Conservation (phyloP, 2,797 vertebrate genomes). For the Periophthalmus magnuspinnatus region DNA sequence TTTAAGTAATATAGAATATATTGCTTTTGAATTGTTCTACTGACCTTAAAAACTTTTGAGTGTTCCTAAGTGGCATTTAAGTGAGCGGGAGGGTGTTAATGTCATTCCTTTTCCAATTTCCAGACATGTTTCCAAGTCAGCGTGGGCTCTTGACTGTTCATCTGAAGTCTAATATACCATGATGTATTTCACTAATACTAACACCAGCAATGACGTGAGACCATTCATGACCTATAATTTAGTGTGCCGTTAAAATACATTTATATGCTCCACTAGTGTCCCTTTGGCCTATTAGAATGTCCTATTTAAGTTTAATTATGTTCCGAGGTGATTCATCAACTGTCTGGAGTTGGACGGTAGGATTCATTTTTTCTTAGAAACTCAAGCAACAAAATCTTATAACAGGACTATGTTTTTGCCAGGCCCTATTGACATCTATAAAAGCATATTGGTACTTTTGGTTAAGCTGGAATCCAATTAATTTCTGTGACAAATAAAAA, state of each 20-base stretch:
- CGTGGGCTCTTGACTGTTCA: background rate
- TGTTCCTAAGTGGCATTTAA: background rate
- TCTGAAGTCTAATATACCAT: background rate
- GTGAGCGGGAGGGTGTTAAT: background rate
- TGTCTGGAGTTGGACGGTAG: background rate
- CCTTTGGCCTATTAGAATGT: background rate
- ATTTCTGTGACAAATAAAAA: too few species aligned
- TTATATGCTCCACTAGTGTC: background rate
- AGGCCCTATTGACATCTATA: background rate
- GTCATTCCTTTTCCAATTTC: conserved; percentile 6
- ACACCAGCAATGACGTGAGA: conserved; percentile 1
- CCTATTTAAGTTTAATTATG: background rate
- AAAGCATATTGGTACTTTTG: too few species aligned
- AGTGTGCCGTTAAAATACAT: background rate
- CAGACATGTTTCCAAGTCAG: conserved; percentile 5
- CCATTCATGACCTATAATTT: conserved; percentile 1
- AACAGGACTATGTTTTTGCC: conserved; percentile 7
- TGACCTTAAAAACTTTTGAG: background rate
- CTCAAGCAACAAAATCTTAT: conserved; percentile 9
- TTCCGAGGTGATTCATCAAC: conserved; percentile 9
- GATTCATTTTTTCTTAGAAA: background rate
- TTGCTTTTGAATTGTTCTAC: background rate
- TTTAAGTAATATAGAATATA: background rate
- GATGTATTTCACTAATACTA: conserved; percentile 3
- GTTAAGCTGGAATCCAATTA: too few species aligned